Conservation (phyloP, 2,113 vertebrate genomes). For the Takifugu flavidus region DNA sequence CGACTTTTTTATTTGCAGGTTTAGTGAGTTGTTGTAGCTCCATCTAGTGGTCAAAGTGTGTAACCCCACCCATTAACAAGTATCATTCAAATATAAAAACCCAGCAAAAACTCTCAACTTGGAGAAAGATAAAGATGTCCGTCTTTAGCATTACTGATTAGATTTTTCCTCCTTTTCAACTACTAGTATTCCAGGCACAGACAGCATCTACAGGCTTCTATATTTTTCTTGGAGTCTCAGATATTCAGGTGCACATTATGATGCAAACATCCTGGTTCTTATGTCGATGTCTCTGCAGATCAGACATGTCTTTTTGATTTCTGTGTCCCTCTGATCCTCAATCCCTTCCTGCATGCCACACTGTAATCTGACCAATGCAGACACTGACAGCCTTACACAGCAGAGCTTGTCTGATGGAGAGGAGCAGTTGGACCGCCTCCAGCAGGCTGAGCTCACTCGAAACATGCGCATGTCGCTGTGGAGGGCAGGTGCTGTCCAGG, state of each 20-base stretch:
- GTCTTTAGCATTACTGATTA: background rate
- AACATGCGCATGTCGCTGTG: conserved; percentile 83
- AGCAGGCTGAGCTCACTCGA: conserved; percentile 81
- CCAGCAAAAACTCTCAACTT: background rate
- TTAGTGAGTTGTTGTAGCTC: conserved; percentile 24
- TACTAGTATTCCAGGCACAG: no score
- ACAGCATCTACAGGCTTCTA: no score
- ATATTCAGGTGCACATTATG: no score
- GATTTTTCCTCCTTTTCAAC: background rate
- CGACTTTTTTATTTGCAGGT: no score
- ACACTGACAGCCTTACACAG: conserved; percentile 80
- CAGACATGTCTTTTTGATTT: conserved; percentile 45
- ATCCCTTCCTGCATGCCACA: conserved; percentile 46
- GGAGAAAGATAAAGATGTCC: background rate
- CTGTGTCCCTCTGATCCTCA: conserved; percentile 54
- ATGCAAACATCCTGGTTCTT: background rate
- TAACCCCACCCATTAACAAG: no score
- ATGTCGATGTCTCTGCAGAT: conserved; percentile 22
- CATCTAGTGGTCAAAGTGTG: conserved; percentile 41
- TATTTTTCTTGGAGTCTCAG: no score
- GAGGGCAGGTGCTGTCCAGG: conserved; percentile 82
- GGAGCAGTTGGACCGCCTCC: conserved; percentile 82
- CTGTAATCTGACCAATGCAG: conserved; percentile 71
- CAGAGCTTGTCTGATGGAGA: conserved; percentile 82
- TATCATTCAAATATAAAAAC: background rate